Evolutionary conservation across 2,113 vertebrate genomes (phyloP).

Genomic region (Sander lucioperca): DNA sequence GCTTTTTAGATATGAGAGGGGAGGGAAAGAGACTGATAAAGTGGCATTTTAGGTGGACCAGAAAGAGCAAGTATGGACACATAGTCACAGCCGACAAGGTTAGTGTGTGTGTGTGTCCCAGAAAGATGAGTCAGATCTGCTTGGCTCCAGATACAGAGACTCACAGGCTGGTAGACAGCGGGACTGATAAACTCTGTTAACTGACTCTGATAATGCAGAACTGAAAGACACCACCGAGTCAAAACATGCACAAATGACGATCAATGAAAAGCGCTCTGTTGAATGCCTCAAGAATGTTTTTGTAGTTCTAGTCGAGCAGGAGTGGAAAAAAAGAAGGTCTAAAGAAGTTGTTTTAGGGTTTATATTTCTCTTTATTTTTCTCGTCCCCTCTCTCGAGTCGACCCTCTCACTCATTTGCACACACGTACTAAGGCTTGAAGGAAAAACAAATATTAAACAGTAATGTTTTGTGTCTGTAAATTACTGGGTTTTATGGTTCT

Average conservation of each 20-base stretch:
- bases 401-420: conserved; percentile 54
- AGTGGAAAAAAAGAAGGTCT: conserved; percentile 15
- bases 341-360: conserved; percentile 57
- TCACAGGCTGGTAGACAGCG: conserved; percentile 10
- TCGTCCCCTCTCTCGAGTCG: conserved; percentile 22
- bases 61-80: conserved; percentile 55
- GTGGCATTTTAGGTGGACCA: conserved; percentile 33
- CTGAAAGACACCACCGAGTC: conserved; percentile 59
- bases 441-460: conserved; percentile 69
- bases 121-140: conserved; percentile 38
- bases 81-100: conserved; percentile 19
- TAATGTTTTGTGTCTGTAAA: conserved; percentile 66
- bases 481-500: conserved; percentile 58
- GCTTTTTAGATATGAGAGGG: conserved; percentile 21
- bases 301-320: conserved; percentile 37
- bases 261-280: conserved; percentile 49
- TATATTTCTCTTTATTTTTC: conserved; percentile 65
- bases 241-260: conserved; percentile 52
- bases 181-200: conserved; percentile 58
- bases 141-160: conserved; percentile 30
- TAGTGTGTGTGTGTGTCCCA: conserved; percentile 10
- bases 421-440: conserved; percentile 31
- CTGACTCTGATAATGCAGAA: conserved; percentile 56
- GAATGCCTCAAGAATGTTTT: conserved; percentile 59
- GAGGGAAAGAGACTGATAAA: conserved; percentile 30